phyloP scores from a whole-genome alignment of 2,797 vertebrate species.

The Pseudotriccus pelzelni region DNA sequence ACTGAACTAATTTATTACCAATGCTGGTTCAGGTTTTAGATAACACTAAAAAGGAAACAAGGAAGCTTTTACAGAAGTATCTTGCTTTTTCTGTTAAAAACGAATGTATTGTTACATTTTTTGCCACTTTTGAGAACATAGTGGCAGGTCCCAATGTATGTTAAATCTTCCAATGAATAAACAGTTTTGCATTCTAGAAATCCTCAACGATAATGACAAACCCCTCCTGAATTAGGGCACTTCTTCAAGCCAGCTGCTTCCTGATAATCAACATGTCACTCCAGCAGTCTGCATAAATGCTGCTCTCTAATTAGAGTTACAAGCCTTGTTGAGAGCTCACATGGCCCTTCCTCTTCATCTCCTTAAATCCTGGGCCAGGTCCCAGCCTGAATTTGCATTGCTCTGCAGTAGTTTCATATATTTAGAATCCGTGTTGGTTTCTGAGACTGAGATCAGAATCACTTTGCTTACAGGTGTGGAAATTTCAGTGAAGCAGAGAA shows the following conservation, averaged over 20 bases:
- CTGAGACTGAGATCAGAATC: neutral
- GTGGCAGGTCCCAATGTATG: neutral
- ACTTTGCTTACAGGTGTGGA: neutral
- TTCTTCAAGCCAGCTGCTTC: constrained; percentile 47
- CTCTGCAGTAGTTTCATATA: neutral
- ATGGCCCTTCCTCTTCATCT: neutral
- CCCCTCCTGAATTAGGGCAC: neutral
- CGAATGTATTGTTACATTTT: neutral
- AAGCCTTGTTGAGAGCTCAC: neutral
- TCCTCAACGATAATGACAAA: neutral
- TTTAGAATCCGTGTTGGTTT: neutral
- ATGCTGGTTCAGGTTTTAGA: neutral
- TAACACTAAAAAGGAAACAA: neutral
- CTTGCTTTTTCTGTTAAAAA: neutral
- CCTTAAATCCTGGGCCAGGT: neutral
- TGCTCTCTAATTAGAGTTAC: constrained; percentile 32
- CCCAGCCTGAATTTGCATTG: constrained; percentile 7
- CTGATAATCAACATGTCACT: constrained; percentile 18
- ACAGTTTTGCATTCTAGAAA: neutral
- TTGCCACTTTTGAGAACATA: neutral
- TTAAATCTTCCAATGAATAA: neutral
- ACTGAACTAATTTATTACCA: neutral
- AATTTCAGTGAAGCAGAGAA: neutral
- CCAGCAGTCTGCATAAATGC: constrained; percentile 18
- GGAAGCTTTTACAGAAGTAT: neutral